These are phyloP conservation scores for Lamprologus speciosus DNA, from an alignment of 2,113 vertebrate genomes.

Conservation along the genomic window DNA sequence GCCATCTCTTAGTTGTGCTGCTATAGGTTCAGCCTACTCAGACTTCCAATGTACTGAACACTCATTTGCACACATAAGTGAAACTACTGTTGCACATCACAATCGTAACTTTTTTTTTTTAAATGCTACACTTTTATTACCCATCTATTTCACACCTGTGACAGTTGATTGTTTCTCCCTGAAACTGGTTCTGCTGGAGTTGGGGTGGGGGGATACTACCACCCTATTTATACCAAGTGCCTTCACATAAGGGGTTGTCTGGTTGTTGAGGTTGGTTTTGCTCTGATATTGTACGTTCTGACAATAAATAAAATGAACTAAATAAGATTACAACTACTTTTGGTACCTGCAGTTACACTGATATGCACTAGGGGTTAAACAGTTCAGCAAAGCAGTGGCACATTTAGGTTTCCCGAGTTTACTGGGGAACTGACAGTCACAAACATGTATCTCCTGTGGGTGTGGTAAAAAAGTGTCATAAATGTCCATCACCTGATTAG, in stretches of 20 bases:
- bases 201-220: background rate
- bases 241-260: background rate
- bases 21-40: background rate
- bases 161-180: background rate
- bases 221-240: background rate
- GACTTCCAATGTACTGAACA: background rate
- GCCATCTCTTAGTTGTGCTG: background rate
- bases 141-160: background rate
- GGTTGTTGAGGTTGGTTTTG: background rate
- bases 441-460: background rate
- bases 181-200: background rate
- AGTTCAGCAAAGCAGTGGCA: background rate
- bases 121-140: accelerated
- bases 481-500: slow-evolving; percentile 8
- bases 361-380: background rate
- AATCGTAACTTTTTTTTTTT: accelerated
- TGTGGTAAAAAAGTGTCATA: background rate
- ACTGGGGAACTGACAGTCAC: background rate
- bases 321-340: background rate
- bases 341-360: background rate
- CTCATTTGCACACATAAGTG: background rate
- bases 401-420: background rate
- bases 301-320: background rate
- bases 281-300: background rate
- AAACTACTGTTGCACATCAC: background rate